Percentiles rank a stretch among this genome's conserved stretches.
These are phyloP conservation scores for Lethocerus indicus DNA, from an alignment of 1,140 invertebrate species.

Conservation along the genomic window DNA sequence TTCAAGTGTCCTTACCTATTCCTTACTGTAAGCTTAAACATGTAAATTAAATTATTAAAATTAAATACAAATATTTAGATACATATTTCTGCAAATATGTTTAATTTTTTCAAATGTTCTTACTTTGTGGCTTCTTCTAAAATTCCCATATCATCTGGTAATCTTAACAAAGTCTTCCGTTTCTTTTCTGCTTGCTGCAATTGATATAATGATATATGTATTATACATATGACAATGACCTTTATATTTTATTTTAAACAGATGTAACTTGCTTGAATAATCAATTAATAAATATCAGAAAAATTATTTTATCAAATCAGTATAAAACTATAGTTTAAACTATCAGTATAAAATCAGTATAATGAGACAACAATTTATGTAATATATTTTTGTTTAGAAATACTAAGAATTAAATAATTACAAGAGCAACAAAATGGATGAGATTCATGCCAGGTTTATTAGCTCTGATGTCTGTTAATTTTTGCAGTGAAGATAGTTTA, in stretches of 20 bases:
- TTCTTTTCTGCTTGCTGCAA: conserved; percentile 70
- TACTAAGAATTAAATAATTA: conserved; percentile 23
- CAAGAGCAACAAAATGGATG: conserved; percentile 85
- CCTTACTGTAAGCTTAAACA: background rate
- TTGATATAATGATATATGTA: conserved; percentile 6
- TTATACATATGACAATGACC: background rate
- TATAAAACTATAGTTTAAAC: background rate
- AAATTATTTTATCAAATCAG: conserved; percentile 2
- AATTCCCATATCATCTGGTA: conserved; percentile 57
- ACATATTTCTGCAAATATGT: background rate
- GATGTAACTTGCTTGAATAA: background rate
- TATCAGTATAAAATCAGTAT: background rate
- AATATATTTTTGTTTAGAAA: background rate
- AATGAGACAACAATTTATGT: background rate
- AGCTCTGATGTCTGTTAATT: conserved; percentile 85
- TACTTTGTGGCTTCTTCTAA: conserved; percentile 82
- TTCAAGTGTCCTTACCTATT: background rate
- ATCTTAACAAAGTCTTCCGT: conserved; percentile 59
- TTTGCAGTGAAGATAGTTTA: conserved; percentile 84
- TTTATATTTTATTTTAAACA: background rate
- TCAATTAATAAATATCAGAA: conserved; percentile 1
- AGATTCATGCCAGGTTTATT: conserved; percentile 96
- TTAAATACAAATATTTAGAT: background rate
- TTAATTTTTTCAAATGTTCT: conserved; percentile 19
- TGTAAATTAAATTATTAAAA: background rate